Evolutionary conservation across 2,888 invertebrate genomes (phyloP), one percentile per base, ranked within the genome.

Genomic region (Caenorhabditis afra): DNA sequence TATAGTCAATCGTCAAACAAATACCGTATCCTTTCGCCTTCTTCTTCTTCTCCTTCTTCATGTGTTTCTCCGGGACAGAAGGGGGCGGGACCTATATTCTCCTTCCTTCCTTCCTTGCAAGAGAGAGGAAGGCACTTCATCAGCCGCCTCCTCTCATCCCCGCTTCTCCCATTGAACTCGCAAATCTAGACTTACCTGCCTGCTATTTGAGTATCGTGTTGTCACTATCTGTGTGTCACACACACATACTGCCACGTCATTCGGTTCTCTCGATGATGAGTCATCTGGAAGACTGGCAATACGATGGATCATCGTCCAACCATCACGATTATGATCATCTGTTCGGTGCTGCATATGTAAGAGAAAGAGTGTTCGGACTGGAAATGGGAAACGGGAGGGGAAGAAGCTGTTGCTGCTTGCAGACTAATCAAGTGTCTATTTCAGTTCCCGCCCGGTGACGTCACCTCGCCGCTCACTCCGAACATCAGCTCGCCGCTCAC

Each of bases 1-100:
- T 44, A 61, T 55, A 70, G 70, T 70, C 70, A 70, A 70, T 70
- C 70, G 70, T 70, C 70, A 70, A 70, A 70, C 70, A 70, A 70
- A 70, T 70, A 70, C 70, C 70, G 70, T 70, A 70, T 29, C 29
- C 55, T 66, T 29, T 16, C 37, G 3, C n/a, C 53, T 16, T 7
- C 18, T 47, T 47, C 47, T 16, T 18, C 39, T 50, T 35, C 53
- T 16, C 3, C 18, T 47, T 47, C 47, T 16, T 18, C 39, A 59
- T 52, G 49, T 49, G 52, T 67, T 53, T 61, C 68, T 45, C 52
- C 29, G 29, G 29, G 29, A 29, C 29, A 29, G 29, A 20, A 66
- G 39, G 47, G 70, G 70, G 70, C 70, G 70, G 53, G 55, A 61
- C 39, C 20, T 59, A n/a, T n/a, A n/a, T 61, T 18, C 50, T 49